phyloP scores from a whole-genome alignment of 2,797 vertebrate genomes.

The Gallinago solitaria region DNA sequence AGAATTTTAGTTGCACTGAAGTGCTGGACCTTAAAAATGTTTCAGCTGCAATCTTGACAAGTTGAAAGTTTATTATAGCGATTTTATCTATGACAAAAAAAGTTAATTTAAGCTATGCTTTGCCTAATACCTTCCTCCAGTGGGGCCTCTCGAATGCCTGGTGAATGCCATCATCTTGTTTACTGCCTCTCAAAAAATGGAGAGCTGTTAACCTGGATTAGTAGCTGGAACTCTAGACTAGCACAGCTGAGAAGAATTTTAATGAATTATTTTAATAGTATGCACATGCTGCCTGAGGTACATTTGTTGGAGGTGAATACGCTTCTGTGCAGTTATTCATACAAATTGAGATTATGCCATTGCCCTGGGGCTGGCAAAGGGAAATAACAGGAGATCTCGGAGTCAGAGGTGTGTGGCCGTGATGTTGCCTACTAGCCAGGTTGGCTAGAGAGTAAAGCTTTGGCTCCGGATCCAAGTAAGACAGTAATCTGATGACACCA shows the following conservation, averaged over 20 bases:
- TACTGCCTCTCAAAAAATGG: background rate
- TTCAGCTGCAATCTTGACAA: constrained; percentile 8
- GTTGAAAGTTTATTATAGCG: constrained; percentile 43
- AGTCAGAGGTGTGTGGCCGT: background rate
- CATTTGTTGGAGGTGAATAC: background rate
- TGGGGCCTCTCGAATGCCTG: background rate
- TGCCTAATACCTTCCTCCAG: background rate
- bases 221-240: constrained; percentile 7
- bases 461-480: background rate
- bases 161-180: background rate
- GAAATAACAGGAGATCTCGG: background rate
- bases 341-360: background rate
- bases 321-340: background rate
- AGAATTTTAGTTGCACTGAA: background rate
- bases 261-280: background rate
- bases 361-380: background rate
- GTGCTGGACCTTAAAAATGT: background rate
- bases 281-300: background rate
- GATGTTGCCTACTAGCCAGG: background rate
- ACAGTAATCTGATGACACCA: background rate
- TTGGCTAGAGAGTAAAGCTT: background rate
- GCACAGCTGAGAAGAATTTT: background rate
- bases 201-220: constrained; percentile 47
- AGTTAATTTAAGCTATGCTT: background rate
- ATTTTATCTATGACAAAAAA: background rate